These are phyloP conservation scores for Drosophila erecta DNA, from an alignment of 1,140 invertebrate species.

Conservation along the genomic window DNA sequence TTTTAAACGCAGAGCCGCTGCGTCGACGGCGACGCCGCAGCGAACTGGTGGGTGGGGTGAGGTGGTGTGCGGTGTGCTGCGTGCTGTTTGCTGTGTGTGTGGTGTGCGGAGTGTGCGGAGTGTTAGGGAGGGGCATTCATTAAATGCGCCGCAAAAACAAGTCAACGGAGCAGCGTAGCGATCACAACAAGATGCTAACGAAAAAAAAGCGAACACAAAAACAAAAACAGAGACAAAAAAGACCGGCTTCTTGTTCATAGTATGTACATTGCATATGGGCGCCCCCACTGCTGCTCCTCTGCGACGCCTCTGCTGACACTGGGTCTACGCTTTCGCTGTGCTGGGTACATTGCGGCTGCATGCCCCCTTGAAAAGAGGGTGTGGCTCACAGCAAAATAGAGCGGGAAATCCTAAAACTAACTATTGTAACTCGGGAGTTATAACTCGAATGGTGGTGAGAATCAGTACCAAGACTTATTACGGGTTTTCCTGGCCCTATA, in stretches of 20 bases:
- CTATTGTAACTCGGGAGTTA: constrained; percentile 8
- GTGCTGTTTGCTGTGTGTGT: too few relatives aligned
- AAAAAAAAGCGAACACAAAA: constrained; percentile 27
- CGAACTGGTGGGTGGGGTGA: background rate
- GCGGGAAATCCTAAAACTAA: background rate
- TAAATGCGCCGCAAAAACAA: constrained; percentile 60
- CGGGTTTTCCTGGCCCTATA: background rate
- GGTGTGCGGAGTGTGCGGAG: background rate
- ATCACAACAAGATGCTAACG: constrained; percentile 43
- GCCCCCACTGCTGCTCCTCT: background rate
- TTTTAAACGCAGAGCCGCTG: constrained; percentile 64
- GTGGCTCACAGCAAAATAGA: constrained; percentile 14
- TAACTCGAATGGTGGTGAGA: background rate
- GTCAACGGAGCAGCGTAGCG: constrained; percentile 35
- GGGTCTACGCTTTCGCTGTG: constrained; percentile 16
- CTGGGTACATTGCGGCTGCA: background rate
- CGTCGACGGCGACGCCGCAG: constrained; percentile 19
- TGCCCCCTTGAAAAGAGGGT: constrained; percentile 30
- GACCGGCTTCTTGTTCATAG: constrained; percentile 25
- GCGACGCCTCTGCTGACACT: constrained; percentile 15
- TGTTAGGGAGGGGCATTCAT: constrained; percentile 7
- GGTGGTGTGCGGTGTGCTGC: background rate
- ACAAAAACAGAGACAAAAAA: constrained; percentile 48
- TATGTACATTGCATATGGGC: constrained; percentile 13
- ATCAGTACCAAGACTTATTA: background rate